phyloP scores from a whole-genome alignment of 2,113 vertebrate species.

The Pungitius pungitius region DNA sequence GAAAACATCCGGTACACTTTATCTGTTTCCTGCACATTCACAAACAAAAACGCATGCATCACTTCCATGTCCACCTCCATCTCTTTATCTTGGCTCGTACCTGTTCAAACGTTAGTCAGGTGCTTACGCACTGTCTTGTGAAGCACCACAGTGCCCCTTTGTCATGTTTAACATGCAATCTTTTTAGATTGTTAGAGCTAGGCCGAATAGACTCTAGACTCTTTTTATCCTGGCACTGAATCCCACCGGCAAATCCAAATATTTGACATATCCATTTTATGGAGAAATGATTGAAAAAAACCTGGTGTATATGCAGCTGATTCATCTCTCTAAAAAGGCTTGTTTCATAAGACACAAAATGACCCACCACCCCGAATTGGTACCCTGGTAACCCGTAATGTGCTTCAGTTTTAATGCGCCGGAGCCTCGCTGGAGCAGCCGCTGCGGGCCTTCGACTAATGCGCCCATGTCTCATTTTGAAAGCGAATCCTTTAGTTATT shows the following conservation, averaged over 20 bases:
- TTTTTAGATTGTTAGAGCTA: neutral
- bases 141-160: neutral
- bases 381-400: slow-evolving; percentile 23
- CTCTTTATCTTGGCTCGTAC: neutral
- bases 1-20: slow-evolving; percentile 3
- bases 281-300: no score
- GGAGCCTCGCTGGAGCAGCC: slow-evolving; percentile 7
- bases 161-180: neutral
- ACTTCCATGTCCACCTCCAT: neutral
- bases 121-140: neutral
- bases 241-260: neutral
- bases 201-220: neutral
- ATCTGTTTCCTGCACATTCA: slow-evolving; percentile 10
- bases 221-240: neutral
- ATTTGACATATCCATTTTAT: neutral
- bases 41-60: slow-evolving; percentile 1
- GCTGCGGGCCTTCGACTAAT: slow-evolving; percentile 45
- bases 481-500: slow-evolving; percentile 54
- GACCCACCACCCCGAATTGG: neutral
- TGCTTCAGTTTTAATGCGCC: slow-evolving; percentile 24
- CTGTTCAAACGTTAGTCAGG: slow-evolving; percentile 8
- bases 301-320: neutral
- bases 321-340: neutral
- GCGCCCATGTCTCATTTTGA: slow-evolving; percentile 35
- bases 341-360: slow-evolving; percentile 28